Conservation (phyloP, 2,888 invertebrate species). For the Apamea anceps region DNA sequence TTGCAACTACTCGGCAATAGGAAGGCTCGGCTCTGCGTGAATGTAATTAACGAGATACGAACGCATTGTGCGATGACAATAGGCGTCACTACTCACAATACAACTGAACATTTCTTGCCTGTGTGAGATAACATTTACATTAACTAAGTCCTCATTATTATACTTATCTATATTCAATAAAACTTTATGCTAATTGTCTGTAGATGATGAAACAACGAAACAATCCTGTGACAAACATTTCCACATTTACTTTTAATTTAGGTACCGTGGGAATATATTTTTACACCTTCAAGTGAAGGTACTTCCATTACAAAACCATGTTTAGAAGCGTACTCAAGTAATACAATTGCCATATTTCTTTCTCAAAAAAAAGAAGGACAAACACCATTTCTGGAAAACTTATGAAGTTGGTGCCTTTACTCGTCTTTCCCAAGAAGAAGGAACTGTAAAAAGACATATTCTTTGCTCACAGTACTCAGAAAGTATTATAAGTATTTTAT, state of each 20-base stretch:
- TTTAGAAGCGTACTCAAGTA: neutral
- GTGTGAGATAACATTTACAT: slow-evolving; percentile 61
- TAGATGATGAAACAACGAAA: slow-evolving; percentile 43
- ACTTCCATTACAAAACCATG: neutral
- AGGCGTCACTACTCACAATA: slow-evolving; percentile 58
- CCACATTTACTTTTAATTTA: slow-evolving; percentile 41
- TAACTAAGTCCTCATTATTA: slow-evolving; percentile 60
- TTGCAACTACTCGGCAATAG: slow-evolving; percentile 72
- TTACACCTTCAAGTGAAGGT: neutral
- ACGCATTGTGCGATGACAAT: slow-evolving; percentile 69
- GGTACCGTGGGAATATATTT: slow-evolving; percentile 45
- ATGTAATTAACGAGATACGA: slow-evolving; percentile 83
- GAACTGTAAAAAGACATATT: neutral
- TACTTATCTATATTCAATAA: slow-evolving; percentile 64
- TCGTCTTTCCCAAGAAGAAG: neutral
- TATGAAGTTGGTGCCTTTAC: neutral
- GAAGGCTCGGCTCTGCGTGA: slow-evolving; percentile 67
- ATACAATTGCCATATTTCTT: neutral
- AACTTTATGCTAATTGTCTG: slow-evolving; percentile 58
- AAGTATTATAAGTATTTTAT: neutral
- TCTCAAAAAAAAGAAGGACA: too few species aligned
- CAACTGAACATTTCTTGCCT: slow-evolving; percentile 60
- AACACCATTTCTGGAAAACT: neutral
- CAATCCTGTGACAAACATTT: slow-evolving; percentile 53
- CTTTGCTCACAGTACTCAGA: neutral